Evolutionary conservation across 2,113 vertebrate genomes (phyloP).

Genomic region (Aythya baeri): DNA sequence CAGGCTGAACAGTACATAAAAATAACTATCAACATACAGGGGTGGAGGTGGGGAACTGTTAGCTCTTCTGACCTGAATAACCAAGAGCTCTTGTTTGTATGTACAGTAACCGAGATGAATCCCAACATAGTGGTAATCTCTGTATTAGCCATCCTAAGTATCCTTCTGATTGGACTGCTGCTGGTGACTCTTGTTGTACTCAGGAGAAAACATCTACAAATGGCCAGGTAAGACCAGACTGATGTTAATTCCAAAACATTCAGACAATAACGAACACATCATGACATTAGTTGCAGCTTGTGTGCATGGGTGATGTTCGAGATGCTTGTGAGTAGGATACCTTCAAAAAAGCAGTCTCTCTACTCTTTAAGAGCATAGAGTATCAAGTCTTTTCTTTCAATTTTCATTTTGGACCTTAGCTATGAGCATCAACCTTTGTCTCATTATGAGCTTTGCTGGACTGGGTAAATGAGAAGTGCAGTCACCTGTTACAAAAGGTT

Average conservation of each 20-base stretch:
- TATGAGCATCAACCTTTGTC: not conserved
- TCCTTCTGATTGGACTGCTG: constrained; percentile 88
- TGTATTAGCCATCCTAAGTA: constrained; percentile 88
- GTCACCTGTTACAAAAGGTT: rapidly evolving
- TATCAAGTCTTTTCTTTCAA: not conserved
- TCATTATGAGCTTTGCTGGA: not conserved
- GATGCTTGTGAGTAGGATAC: not conserved
- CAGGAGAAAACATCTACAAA: constrained; percentile 92
- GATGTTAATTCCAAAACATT: not conserved
- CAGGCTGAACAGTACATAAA: not conserved
- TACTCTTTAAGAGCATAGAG: not conserved
- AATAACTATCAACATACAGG: not conserved
- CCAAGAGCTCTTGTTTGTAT: not conserved
- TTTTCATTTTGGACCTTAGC: not conserved
- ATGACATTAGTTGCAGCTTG: not conserved
- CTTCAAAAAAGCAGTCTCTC: not conserved
- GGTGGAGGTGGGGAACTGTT: not conserved
- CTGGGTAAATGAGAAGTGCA: not conserved
- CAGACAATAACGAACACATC: not conserved
- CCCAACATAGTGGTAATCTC: constrained; percentile 93
- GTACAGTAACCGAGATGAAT: constrained; percentile 91
- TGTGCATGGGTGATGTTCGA: not conserved
- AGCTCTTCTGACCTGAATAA: not conserved
- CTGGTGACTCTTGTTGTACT: constrained; percentile 90
- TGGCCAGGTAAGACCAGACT: constrained; percentile 80